Conservation (phyloP, 2,888 invertebrate species). For the Punctoribates punctum region DNA sequence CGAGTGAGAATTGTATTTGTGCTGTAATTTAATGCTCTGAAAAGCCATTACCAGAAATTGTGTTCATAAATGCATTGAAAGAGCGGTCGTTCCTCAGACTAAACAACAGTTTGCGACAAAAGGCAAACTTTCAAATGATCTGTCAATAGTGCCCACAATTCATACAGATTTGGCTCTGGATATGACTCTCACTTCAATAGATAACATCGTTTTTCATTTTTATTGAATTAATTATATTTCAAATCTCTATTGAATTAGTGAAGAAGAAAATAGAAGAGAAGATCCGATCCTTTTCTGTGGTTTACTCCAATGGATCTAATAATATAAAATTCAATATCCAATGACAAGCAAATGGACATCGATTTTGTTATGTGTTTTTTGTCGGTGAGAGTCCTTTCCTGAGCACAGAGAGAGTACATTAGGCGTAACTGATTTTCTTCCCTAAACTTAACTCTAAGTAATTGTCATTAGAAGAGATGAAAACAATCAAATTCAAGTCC, state of each 20-base stretch:
- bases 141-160: too few relatives aligned
- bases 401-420: background rate
- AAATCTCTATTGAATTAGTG: too few relatives aligned
- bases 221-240: too few relatives aligned
- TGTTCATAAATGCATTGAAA: constrained; percentile 6
- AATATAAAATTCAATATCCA: constrained; percentile 6
- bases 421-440: background rate
- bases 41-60: constrained; percentile 25
- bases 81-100: background rate
- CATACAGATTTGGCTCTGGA: too few relatives aligned
- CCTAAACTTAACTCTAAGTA: background rate
- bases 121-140: constrained; percentile 7
- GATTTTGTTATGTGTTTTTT: background rate
- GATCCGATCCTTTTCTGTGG: background rate
- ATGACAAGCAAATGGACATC: background rate
- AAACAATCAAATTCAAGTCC: background rate
- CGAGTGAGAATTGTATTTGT: constrained; percentile 3
- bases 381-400: background rate
- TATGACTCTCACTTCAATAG: too few relatives aligned
- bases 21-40: constrained; percentile 29
- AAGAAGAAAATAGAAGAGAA: background rate
- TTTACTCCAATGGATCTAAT: background rate
- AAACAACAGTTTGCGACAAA: background rate
- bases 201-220: too few relatives aligned
- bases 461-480: constrained; percentile 1